These are phyloP conservation scores for Paramormyrops hopkinsi DNA, from an alignment of 2,797 vertebrate genomes.

Conservation along the genomic window DNA sequence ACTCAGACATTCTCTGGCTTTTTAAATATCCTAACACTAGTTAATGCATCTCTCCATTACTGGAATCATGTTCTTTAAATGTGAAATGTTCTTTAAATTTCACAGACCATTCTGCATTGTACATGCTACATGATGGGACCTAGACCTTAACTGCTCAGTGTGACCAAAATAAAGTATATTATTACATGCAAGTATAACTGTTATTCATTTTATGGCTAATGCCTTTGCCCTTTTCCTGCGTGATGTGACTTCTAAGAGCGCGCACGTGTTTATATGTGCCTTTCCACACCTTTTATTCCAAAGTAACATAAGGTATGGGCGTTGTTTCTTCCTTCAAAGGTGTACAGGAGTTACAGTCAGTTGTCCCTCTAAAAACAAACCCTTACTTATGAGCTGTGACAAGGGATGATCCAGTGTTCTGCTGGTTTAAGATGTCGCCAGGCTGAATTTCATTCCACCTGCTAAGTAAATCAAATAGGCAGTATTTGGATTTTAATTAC, in stretches of 20 bases:
- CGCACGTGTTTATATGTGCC: not conserved
- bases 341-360: not conserved
- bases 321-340: not conserved
- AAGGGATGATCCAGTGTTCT: not conserved
- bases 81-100: not conserved
- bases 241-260: not conserved
- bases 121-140: not conserved
- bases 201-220: not conserved
- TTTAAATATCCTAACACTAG: not conserved
- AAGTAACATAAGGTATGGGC: not conserved
- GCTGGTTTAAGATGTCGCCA: not conserved
- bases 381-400: not conserved
- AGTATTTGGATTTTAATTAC: conserved; percentile 5
- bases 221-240: not conserved
- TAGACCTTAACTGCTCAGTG: not conserved
- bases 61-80: not conserved
- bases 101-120: not conserved
- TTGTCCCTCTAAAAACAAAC: not conserved
- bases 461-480: conserved; percentile 1
- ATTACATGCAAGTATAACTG: not conserved
- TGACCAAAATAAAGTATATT: not conserved
- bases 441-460: not conserved
- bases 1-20: not conserved
- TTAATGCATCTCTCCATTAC: not conserved
- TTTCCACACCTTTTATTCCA: not conserved